Conservation (phyloP, 2,113 vertebrate genomes). For the Crotophaga sulcirostris region DNA sequence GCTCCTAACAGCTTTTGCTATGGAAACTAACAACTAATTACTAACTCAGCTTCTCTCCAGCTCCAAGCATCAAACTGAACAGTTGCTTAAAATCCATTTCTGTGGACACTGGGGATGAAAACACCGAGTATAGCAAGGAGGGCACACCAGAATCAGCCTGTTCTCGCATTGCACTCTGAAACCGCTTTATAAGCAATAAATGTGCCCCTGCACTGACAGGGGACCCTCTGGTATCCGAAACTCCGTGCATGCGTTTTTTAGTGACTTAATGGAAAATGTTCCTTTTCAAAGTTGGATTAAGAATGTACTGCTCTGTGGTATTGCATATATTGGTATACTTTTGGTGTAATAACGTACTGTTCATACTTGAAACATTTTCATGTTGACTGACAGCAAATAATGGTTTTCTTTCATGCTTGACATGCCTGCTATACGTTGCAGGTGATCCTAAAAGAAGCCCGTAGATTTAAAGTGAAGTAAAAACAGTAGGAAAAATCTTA, state of each 20-base stretch:
- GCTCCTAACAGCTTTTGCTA: neutral
- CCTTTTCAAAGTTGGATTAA: neutral
- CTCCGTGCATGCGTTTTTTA: neutral
- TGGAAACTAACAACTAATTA: neutral
- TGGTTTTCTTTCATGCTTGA: neutral
- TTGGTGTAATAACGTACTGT: neutral
- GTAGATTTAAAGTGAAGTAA: neutral
- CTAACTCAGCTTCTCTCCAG: neutral
- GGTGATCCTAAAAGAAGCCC: neutral
- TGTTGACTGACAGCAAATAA: neutral
- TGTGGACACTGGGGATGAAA: neutral
- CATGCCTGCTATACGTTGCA: neutral
- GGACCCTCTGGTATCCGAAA: neutral
- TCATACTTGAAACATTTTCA: neutral
- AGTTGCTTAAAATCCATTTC: neutral
- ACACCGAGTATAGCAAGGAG: neutral
- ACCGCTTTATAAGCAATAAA: conserved; percentile 4
- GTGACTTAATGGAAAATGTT: neutral
- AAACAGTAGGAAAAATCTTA: neutral
- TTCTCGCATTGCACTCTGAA: neutral
- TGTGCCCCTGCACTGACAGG: neutral
- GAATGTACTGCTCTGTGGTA: neutral
- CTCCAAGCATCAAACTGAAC: neutral
- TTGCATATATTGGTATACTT: neutral
- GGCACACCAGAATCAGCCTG: neutral